Conservation (phyloP, 2,888 invertebrate genomes). For the Drosophila kokeensis region DNA sequence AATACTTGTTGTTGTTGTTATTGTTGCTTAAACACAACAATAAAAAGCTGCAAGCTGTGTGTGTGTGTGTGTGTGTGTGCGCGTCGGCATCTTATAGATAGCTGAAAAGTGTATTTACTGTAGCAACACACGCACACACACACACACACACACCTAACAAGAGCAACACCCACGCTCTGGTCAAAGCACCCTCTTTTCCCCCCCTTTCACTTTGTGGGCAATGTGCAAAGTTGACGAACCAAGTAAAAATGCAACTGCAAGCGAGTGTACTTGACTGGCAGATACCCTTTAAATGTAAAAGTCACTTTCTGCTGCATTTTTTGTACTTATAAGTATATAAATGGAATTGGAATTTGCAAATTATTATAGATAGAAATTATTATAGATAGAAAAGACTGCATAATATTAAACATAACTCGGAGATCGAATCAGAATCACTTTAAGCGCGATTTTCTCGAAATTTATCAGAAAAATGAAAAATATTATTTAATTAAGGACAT, state of each 20-base stretch:
- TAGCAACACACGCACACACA: slow-evolving; percentile 8
- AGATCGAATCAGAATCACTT: not conserved
- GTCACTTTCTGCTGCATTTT: not conserved
- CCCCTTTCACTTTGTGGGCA: slow-evolving; percentile 2
- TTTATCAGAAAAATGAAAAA: not conserved
- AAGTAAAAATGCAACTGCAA: not conserved
- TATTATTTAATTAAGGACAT: not conserved
- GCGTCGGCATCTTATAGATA: slow-evolving; percentile 51
- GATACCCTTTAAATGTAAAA: not conserved
- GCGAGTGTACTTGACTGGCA: not conserved
- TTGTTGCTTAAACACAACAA: not conserved
- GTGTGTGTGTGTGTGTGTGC: slow-evolving; percentile 10
- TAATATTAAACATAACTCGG: not conserved
- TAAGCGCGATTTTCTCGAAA: not conserved
- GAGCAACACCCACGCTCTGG: not conserved
- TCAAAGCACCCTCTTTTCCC: not conserved
- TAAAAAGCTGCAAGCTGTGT: not conserved
- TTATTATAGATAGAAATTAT: not conserved
- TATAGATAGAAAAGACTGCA: not conserved
- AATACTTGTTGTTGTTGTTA: slow-evolving; percentile 3
- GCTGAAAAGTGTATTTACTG: slow-evolving; percentile 35
- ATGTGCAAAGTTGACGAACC: slow-evolving; percentile 44
- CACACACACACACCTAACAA: slow-evolving; percentile 6
- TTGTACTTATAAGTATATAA: not conserved
- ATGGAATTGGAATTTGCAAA: not conserved